Evolutionary conservation across 2,888 invertebrate genomes (phyloP), one percentile per base, ranked within the genome.

Genomic region (Oeneis ivallda): DNA sequence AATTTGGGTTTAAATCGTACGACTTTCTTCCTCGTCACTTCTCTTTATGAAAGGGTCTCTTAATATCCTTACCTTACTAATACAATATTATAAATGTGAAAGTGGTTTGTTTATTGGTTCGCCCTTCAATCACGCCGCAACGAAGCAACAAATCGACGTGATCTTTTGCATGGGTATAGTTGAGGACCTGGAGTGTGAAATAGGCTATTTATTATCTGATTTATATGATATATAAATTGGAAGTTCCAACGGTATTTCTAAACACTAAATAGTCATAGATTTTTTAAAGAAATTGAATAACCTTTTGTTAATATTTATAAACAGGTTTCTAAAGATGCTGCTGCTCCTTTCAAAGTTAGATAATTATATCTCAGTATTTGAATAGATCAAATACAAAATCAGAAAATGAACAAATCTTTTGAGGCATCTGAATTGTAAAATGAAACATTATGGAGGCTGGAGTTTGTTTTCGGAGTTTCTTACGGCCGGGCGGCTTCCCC

Each of bases 391-490:
- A 62, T 41, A 57, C 62, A 49, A 47, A 62, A 56, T 63, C 52
- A 60, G 56, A 65, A n/a, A 63, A 57, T 58, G 41, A 64, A 60
- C 17, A 54, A 68, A 71, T 66, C 64, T 62, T 65, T 66, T 64
- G 54, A 65, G 49, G 63, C 57, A 53, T 64, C 64, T 56, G 61
- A 64, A 69, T 56, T 64, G 62, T 65, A 62, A 64, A 69, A 61
- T 66, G 70, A 64, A 68, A 70, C 66, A 65, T 68, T 69, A 64
- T 69, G 63, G 65, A 58, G 26, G 64, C 64, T 45, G 63, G 66
- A 70, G 65, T 67, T 68, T 69, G 71, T 68, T 68, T 59, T 49
- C 60, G 60, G 68, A 70, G 68, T 71, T 69, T 66, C 64, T 64
- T 65, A 52, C 62, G 61, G 66, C 58, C 64, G 66, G 66, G 59